Conservation (phyloP, 2,888 invertebrate genomes). For the Parelbella ahira region DNA sequence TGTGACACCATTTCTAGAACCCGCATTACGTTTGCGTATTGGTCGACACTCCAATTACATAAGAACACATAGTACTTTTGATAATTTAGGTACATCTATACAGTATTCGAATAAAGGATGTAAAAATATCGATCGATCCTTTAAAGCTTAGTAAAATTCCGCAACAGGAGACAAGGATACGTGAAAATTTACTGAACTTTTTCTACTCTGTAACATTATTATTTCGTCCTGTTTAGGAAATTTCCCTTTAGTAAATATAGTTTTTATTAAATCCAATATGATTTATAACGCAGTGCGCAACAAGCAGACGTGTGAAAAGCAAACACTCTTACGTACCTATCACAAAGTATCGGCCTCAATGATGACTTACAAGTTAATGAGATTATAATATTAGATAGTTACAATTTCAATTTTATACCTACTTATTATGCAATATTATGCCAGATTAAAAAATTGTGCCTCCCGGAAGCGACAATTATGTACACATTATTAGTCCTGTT, state of each 20-base stretch:
- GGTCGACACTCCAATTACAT: constrained; percentile 10
- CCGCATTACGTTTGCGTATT: constrained; percentile 5
- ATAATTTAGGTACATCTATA: background rate
- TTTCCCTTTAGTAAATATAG: too few relatives aligned
- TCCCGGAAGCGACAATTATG: too few relatives aligned
- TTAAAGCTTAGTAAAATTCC: too few relatives aligned
- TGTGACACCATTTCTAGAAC: constrained; percentile 22
- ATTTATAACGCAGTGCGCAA: constrained; percentile 15
- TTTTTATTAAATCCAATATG: background rate
- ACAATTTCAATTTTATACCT: constrained; percentile 24
- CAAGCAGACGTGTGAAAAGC: constrained; percentile 18
- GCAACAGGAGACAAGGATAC: too few relatives aligned
- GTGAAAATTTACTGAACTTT: too few relatives aligned
- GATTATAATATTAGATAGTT: constrained; percentile 43
- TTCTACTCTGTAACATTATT: too few relatives aligned
- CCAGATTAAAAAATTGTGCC: too few relatives aligned
- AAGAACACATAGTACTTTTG: constrained; percentile 18
- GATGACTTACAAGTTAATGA: constrained; percentile 62
- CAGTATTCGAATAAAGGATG: background rate
- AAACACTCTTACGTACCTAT: constrained; percentile 1
- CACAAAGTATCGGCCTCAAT: constrained; percentile 18
- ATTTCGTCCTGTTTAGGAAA: too few relatives aligned
- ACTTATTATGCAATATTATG: constrained; percentile 13
- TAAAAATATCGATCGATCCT: too few relatives aligned
- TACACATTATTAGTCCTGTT: too few relatives aligned